Base-by-base conservation (phyloP, 2,888 invertebrate species). In the Acrocera orbiculus region DNA sequence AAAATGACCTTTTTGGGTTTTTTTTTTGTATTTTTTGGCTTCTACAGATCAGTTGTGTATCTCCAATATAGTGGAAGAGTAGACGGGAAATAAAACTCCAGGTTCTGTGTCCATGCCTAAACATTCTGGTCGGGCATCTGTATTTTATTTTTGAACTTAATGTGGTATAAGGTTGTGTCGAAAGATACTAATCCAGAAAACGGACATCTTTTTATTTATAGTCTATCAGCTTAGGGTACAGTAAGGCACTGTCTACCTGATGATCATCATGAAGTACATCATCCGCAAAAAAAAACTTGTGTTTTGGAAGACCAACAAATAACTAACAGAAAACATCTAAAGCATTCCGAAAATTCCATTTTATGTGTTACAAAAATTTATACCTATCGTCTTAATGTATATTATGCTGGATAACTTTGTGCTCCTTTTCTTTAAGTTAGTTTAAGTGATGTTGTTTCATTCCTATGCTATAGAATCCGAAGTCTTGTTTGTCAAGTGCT, bases 291-390 rank as follows among this genome's bases (percentile, higher is more conserved):
- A 15, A 27, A 11, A 16, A 23, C 11, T 23, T 20, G 22, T 16
- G 20, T 22, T 19, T 23, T 20, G 20, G 20, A 28, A 16, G 16
- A 20, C 20, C 19, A 23, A 16, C 16, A 32, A n/a, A n/a, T n/a
- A n/a, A n/a, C n/a, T n/a, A n/a, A n/a, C n/a, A n/a, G n/a, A n/a
- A n/a, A n/a, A n/a, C n/a, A n/a, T n/a, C 34, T 23, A 27, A 32
- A 29, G 23, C 29, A 39, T 39, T 32, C 35, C 38, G 35, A 28
- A 30, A 35, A 36, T 39, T 29, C 38, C 35, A 32, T 39, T 39
- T 38, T 39, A 39, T 39, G 38, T 36, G 38, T 39, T 39, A 36
- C 35, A 36, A 39, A 39, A 39, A 39, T 39, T 33, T 39, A 39
- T 39, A 35, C 35, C 35, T 32, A 33, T 33, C 30, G 35, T 34